These are phyloP conservation scores for Apogon talboti DNA, from an alignment of 2,797 vertebrate species.

Conservation along the genomic window DNA sequence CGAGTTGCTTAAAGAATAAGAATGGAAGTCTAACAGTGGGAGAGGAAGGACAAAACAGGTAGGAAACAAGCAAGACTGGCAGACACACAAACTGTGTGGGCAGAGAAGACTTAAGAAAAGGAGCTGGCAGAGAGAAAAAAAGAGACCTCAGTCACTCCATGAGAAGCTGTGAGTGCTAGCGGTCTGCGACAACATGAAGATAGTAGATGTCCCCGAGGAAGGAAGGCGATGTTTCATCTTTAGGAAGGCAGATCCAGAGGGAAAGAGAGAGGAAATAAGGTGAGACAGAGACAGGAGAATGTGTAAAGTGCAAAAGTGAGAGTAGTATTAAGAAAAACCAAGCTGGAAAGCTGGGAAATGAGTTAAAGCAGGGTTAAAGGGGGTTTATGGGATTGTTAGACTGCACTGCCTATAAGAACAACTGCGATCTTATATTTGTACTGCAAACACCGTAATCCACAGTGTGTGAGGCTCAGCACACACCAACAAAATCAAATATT, in stretches of 20 bases:
- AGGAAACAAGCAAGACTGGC: conserved; percentile 69
- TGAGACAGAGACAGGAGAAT: conserved; percentile 47
- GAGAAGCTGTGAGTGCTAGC: conserved; percentile 99
- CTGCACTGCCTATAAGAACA: not conserved
- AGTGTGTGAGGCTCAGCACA: not conserved
- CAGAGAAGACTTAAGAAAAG: conserved; percentile 28
- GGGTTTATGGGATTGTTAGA: not conserved
- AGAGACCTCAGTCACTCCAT: conserved; percentile 99
- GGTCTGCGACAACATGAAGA: conserved; percentile 99
- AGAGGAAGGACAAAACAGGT: conserved; percentile 64
- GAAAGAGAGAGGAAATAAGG: conserved; percentile 72
- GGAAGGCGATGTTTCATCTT: conserved; percentile 97
- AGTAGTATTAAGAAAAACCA: conserved; percentile 29
- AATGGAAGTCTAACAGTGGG: conserved; percentile 57
- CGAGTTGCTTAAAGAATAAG: conserved; percentile 18
- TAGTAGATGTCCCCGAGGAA: conserved; percentile 98
- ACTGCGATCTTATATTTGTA: not conserved
- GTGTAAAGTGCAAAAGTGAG: conserved; percentile 23
- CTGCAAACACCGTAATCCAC: not conserved
- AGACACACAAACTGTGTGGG: conserved; percentile 51
- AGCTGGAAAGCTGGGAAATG: conserved; percentile 15
- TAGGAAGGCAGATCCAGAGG: conserved; percentile 73
- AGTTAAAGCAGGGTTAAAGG: not conserved
- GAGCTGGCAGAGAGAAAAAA: conserved; percentile 62
- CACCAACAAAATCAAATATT: not conserved